phyloP scores from a whole-genome alignment of 1,140 invertebrate species.

The Phthorimaea operculella region DNA sequence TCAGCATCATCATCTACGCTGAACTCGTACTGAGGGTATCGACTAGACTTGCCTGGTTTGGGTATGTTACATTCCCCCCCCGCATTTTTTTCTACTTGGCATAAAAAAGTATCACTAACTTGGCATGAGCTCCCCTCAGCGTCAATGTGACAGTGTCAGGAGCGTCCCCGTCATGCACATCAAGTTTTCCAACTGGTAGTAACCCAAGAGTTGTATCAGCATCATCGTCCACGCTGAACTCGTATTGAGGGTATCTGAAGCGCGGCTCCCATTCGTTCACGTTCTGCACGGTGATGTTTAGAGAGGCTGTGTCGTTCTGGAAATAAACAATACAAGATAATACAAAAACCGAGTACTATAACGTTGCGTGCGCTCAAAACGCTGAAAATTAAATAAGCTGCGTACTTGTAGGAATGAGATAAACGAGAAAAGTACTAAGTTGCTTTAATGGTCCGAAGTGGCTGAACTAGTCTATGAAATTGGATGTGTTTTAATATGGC shows the following conservation, averaged over 20 bases:
- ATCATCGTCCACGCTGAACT: conserved; percentile 76
- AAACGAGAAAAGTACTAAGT: too few relatives aligned
- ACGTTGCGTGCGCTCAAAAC: too few relatives aligned
- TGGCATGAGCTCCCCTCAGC: conserved; percentile 78
- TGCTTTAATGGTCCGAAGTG: too few relatives aligned
- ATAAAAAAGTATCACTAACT: conserved; percentile 45
- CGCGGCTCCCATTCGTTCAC: conserved; percentile 94
- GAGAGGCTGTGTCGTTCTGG: conserved; percentile 78
- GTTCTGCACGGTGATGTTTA: conserved; percentile 85
- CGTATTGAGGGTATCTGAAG: conserved; percentile 87
- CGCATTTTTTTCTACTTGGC: too few relatives aligned
- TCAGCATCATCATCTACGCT: conserved; percentile 67
- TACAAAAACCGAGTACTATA: too few relatives aligned
- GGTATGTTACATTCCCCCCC: too few relatives aligned
- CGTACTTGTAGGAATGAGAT: too few relatives aligned
- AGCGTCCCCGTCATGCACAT: conserved; percentile 83
- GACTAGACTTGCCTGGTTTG: too few relatives aligned
- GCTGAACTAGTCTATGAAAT: too few relatives aligned
- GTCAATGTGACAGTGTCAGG: conserved; percentile 77
- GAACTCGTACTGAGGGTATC: conserved; percentile 88
- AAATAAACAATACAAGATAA: conserved; percentile 23
- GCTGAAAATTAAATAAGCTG: too few relatives aligned
- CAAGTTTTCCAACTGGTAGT: conserved; percentile 73
- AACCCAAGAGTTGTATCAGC: conserved; percentile 49
- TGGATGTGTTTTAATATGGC: too few relatives aligned